These are phyloP conservation scores for Equus przewalskii DNA, from an alignment of 2,113 vertebrate genomes.

Conservation along the genomic window DNA sequence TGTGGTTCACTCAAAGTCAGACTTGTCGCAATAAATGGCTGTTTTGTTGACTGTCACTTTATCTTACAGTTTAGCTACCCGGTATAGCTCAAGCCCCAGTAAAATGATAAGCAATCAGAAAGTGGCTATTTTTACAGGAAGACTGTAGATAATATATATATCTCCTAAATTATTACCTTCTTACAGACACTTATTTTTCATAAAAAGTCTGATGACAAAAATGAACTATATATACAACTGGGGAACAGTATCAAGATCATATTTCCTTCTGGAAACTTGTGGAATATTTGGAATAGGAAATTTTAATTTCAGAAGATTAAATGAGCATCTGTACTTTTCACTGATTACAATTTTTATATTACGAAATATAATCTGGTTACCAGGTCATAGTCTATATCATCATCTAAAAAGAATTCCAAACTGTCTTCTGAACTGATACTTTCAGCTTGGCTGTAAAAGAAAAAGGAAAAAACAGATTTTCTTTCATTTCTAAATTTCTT, in stretches of 20 bases:
- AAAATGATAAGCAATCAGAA: neutral
- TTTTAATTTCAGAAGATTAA: slow-evolving; percentile 33
- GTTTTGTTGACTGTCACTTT: neutral
- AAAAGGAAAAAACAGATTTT: neutral
- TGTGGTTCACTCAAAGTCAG: neutral
- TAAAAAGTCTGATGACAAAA: neutral
- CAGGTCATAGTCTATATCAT: slow-evolving; percentile 73
- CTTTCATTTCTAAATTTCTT: slow-evolving; percentile 15
- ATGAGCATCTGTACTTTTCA: neutral
- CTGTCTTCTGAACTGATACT: slow-evolving; percentile 74
- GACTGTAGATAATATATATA: neutral
- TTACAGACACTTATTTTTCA: slow-evolving; percentile 32
- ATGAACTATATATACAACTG: neutral
- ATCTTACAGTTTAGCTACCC: neutral
- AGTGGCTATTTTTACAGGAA: neutral
- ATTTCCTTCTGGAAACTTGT: slow-evolving; percentile 41
- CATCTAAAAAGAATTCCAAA: slow-evolving; percentile 71
- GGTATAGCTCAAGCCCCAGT: neutral
- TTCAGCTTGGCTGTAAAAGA: slow-evolving; percentile 26
- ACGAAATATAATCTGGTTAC: slow-evolving; percentile 73
- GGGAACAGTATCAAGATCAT: neutral
- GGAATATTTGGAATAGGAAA: slow-evolving; percentile 6
- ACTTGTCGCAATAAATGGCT: neutral
- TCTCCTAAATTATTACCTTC: neutral
- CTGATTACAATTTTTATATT: neutral